Evolutionary conservation across 2,888 invertebrate species (phyloP), one percentile per base, ranked within the genome.

Genomic region (Yponomeuta plumbellus): DNA sequence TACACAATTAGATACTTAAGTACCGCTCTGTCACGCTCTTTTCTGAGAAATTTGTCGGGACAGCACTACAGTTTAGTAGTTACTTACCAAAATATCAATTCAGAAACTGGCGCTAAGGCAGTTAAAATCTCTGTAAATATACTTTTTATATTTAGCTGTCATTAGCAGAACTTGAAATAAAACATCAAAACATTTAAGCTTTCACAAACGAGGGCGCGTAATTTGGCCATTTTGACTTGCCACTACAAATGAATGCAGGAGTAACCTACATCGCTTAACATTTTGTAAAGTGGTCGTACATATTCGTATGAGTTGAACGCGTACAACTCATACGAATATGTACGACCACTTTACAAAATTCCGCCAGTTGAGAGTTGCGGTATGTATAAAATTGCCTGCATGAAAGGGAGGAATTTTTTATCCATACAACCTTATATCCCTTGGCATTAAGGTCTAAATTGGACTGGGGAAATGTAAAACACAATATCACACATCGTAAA

Each of bases 271-370:
- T 63, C 73, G 70, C 61, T 66, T 68, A 66, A 66, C 59, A 73
- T 74, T 75, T n/a, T n/a, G n/a, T n/a, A n/a, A n/a, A n/a, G n/a
- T n/a, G n/a, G n/a, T n/a, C n/a, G n/a, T n/a, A n/a, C n/a, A n/a
- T n/a, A n/a, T n/a, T n/a, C n/a, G n/a, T n/a, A n/a, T n/a, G n/a
- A n/a, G n/a, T n/a, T n/a, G n/a, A n/a, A 78, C 74, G 76, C 74
- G 74, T 73, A 75, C 73, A 72, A 69, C 71, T 70, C 44, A 52
- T 17, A 70, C 67, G 44, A 66, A 74, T 78, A 74, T 77, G 77
- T 75, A n/a, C n/a, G 76, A 71, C 72, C 73, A 80, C 81, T 77
- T 71, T 66, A 66, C 65, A 69, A 71, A 76, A 74, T 75, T 74
- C 75, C 75, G 70, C 72, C 69, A 74, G 77, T 76, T 76, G 76